phyloP scores from a whole-genome alignment of 2,113 vertebrate species.

The Ondatra zibethicus region DNA sequence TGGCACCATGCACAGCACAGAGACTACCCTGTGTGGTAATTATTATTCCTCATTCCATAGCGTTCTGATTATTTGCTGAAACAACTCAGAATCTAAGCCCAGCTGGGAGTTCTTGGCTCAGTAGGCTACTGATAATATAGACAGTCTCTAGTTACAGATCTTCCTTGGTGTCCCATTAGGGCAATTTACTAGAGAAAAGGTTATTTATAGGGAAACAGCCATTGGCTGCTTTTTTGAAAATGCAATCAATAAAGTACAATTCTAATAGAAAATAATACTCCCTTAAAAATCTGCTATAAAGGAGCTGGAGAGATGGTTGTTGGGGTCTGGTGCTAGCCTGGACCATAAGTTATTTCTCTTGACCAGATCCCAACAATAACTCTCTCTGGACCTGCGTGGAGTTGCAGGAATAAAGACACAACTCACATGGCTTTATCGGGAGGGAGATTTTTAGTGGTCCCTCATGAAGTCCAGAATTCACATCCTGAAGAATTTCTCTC shows the following conservation, averaged over 20 bases:
- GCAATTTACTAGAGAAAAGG: background rate
- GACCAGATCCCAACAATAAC: too few relatives aligned
- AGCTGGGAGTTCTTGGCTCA: background rate
- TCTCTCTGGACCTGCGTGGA: too few relatives aligned
- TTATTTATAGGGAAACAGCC: background rate
- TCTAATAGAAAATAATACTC: background rate
- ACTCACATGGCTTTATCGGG: too few relatives aligned
- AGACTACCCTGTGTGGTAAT: background rate
- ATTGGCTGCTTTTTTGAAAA: constrained; percentile 11
- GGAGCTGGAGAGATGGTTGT: too few relatives aligned
- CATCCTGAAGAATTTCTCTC: too few relatives aligned
- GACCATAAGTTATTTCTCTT: too few relatives aligned
- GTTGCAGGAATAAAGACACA: too few relatives aligned
- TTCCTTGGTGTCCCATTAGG: background rate
- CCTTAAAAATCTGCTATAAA: background rate
- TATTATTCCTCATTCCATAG: background rate
- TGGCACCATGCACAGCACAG: background rate
- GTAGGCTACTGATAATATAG: background rate
- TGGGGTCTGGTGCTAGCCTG: too few relatives aligned
- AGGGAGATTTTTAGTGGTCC: too few relatives aligned
- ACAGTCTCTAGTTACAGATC: background rate
- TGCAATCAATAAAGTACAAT: background rate
- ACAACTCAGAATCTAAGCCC: background rate
- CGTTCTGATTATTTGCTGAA: constrained; percentile 33
- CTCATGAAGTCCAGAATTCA: too few relatives aligned